These are phyloP conservation scores for Pogoniulus pusillus DNA, from an alignment of 2,797 vertebrate species.

Conservation along the genomic window DNA sequence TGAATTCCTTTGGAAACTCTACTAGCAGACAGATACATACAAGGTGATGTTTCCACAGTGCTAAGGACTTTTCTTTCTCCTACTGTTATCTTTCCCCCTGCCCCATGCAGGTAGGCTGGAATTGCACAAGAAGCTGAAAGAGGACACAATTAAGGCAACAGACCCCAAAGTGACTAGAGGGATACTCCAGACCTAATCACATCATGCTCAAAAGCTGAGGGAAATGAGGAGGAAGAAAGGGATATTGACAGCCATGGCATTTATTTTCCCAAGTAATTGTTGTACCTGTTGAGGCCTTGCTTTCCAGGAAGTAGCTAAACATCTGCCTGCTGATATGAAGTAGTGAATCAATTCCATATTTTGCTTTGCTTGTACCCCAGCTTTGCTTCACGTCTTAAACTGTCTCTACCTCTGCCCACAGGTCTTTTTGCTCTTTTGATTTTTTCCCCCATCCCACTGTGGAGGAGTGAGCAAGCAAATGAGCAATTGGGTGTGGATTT, in stretches of 20 bases:
- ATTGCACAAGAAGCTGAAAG: background rate
- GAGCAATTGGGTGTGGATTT: background rate
- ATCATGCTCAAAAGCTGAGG: no score
- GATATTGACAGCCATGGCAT: background rate
- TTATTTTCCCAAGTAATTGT: background rate
- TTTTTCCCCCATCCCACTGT: background rate
- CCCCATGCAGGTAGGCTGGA: no score
- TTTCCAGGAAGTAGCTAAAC: background rate
- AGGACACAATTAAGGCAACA: background rate
- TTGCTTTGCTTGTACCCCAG: background rate
- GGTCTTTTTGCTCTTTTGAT: background rate
- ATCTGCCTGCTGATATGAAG: background rate
- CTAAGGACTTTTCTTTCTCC: background rate
- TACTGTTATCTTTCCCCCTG: background rate
- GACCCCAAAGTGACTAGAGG: background rate
- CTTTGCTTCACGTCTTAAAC: background rate
- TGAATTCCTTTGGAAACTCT: background rate
- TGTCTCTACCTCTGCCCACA: background rate
- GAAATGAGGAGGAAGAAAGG: background rate
- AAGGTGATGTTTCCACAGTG: background rate
- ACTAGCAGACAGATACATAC: background rate
- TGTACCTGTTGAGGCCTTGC: background rate
- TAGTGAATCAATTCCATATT: background rate
- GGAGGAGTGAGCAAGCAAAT: background rate
- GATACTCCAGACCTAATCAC: no score